phyloP scores from a whole-genome alignment of 2,113 vertebrate species.

The Urocynchramus pylzowi region DNA sequence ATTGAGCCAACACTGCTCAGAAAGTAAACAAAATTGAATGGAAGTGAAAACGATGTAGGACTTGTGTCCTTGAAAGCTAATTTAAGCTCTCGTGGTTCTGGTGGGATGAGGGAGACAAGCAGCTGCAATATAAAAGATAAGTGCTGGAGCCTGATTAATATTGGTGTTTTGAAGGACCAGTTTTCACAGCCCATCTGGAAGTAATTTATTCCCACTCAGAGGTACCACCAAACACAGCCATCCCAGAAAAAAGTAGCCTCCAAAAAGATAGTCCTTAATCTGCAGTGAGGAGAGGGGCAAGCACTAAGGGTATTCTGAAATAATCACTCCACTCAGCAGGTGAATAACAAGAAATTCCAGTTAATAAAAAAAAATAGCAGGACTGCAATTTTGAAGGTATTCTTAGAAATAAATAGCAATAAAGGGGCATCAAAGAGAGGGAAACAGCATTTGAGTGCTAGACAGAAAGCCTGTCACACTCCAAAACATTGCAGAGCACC shows the following conservation, averaged over 20 bases:
- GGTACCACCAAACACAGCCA: neutral
- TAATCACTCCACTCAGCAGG: neutral
- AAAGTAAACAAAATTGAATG: neutral
- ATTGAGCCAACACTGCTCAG: neutral
- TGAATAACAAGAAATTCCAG: neutral
- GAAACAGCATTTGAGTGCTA: neutral
- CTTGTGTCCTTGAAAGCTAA: constrained; percentile 51
- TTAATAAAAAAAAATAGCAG: neutral
- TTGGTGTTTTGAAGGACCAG: constrained; percentile 16
- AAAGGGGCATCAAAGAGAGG: neutral
- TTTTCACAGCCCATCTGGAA: neutral
- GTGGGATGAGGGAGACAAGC: constrained; percentile 19
- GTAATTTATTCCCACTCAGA: neutral
- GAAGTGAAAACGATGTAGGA: neutral
- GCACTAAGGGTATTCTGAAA: neutral
- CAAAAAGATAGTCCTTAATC: neutral
- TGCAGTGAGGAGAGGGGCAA: neutral
- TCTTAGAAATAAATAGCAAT: neutral
- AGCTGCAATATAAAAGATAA: neutral
- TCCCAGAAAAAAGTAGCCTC: neutral
- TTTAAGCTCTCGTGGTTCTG: constrained; percentile 23
- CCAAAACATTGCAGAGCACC: neutral
- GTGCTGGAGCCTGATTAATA: constrained; percentile 1
- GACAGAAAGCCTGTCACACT: neutral
- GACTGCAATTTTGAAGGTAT: neutral